Evolutionary conservation across 1,140 invertebrate species (phyloP).

Genomic region (Berghia stephanieae): DNA sequence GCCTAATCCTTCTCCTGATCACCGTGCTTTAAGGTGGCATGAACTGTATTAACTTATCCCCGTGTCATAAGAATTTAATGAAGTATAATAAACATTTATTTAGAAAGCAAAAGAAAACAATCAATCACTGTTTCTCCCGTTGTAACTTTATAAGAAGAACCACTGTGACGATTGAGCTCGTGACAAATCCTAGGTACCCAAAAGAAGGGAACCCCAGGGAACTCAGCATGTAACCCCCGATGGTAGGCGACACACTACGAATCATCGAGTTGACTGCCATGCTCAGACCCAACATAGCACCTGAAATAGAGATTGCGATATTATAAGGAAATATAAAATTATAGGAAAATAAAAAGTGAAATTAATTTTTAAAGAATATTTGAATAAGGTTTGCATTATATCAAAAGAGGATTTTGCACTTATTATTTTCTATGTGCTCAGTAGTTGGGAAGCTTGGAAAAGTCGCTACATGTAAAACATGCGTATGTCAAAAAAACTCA

Average conservation of each 20-base stretch:
- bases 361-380: not conserved
- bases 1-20: too few relatives aligned
- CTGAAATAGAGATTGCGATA: too few relatives aligned
- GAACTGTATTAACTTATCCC: too few relatives aligned
- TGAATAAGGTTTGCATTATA: not conserved
- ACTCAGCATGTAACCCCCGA: constrained; percentile 57
- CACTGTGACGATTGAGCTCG: constrained; percentile 45
- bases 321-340: not conserved
- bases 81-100: too few relatives aligned
- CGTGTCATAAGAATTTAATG: too few relatives aligned
- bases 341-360: not conserved
- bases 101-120: too few relatives aligned
- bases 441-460: too few relatives aligned
- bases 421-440: too few relatives aligned
- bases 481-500: too few relatives aligned
- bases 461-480: too few relatives aligned
- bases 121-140: too few relatives aligned
- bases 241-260: constrained; percentile 55
- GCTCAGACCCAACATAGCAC: constrained; percentile 61
- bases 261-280: constrained; percentile 63
- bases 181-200: constrained; percentile 57
- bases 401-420: not conserved
- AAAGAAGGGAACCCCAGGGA: constrained; percentile 56
- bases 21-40: too few relatives aligned
- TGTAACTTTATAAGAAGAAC: constrained; percentile 43